A percentile compares a stretch with the other conserved stretches of the same genome.
Evolutionary conservation across 2,113 vertebrate genomes (phyloP).

Genomic region (Mus spicilegus): DNA sequence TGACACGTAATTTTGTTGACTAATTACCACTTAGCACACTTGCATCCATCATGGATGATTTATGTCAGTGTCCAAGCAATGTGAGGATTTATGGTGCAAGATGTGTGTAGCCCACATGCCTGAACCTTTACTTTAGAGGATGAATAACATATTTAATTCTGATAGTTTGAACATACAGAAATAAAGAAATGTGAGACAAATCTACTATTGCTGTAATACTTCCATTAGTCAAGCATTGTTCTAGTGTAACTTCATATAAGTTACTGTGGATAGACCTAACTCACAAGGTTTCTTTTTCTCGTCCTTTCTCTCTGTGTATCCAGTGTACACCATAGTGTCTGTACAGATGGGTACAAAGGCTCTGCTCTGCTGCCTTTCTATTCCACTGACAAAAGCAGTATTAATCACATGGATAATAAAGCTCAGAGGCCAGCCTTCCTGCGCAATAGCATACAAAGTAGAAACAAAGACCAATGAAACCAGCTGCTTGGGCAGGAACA

Average conservation of each 20-base stretch:
- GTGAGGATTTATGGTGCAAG: neutral
- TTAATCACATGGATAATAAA: conserved; percentile 57
- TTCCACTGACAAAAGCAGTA: fast-evolving
- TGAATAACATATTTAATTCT: neutral
- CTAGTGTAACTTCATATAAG: neutral
- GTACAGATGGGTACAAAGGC: fast-evolving
- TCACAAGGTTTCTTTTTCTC: too few species aligned
- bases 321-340: fast-evolving
- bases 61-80: neutral
- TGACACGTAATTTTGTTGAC: neutral
- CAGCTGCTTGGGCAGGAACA: conserved; percentile 69
- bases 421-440: neutral
- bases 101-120: fast-evolving
- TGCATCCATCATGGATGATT: neutral
- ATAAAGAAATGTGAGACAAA: neutral
- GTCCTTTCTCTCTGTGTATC: neutral
- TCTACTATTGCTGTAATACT: neutral
- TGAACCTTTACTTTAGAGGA: neutral
- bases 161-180: neutral
- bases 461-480: fast-evolving
- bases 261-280: too few species aligned
- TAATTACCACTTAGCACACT: neutral
- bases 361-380: neutral
- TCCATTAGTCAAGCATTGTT: too few species aligned
- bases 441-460: neutral